These are phyloP conservation scores for Cydia pomonella DNA, from an alignment of 1,140 invertebrate genomes.

Conservation along the genomic window DNA sequence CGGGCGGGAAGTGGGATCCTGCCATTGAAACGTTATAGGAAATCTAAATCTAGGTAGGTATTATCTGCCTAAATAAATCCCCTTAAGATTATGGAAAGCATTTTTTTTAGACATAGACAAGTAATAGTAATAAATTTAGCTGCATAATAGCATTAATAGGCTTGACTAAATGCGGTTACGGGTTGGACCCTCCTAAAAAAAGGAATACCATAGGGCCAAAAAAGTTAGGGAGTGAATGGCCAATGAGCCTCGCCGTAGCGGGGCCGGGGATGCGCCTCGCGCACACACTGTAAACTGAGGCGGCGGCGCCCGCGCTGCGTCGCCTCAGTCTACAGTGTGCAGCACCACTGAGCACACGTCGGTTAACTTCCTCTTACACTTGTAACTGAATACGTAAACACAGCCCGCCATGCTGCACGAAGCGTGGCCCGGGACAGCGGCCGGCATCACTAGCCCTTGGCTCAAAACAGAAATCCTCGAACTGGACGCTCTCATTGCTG, in stretches of 20 bases:
- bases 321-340: constrained; percentile 24
- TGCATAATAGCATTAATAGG: not conserved
- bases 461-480: constrained; percentile 55
- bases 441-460: constrained; percentile 38
- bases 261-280: constrained; percentile 30
- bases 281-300: too few species aligned
- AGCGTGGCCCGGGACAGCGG: constrained; percentile 51
- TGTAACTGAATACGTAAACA: constrained; percentile 35
- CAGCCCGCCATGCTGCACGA: constrained; percentile 63
- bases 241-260: constrained; percentile 32
- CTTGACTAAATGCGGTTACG: not conserved
- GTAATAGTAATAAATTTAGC: too few species aligned
- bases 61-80: not conserved
- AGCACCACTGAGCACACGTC: constrained; percentile 12
- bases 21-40: not conserved
- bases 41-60: not conserved
- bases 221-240: constrained; percentile 26
- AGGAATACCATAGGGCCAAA: constrained; percentile 3
- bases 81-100: too few species aligned
- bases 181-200: constrained; percentile 1
- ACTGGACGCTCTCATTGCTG: constrained; percentile 63
- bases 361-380: not conserved
- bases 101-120: too few species aligned
- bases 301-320: constrained; percentile 33
- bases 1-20: not conserved